These are phyloP conservation scores for Porites lobata DNA, from an alignment of 92 coral and sea anemone species.

Conservation along the genomic window DNA sequence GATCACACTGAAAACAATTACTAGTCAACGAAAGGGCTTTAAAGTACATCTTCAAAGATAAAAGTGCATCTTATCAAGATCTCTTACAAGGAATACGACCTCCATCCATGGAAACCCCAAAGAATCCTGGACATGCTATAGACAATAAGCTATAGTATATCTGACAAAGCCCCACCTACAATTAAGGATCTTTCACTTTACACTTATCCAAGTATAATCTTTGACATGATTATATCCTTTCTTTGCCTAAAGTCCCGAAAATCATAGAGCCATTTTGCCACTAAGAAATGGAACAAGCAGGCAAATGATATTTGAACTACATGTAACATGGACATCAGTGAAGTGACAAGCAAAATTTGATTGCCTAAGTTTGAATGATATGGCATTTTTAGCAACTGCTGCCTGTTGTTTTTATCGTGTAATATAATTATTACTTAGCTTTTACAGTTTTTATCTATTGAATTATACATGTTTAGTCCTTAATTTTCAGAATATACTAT, in stretches of 20 bases:
- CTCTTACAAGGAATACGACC: conserved; percentile 32
- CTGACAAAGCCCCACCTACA: conserved; percentile 11
- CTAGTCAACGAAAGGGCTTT: conserved; percentile 61
- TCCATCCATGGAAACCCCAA: conserved; percentile 20
- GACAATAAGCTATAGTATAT: conserved; percentile 25
- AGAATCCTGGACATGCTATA: conserved; percentile 41
- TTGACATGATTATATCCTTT: conserved; percentile 1
- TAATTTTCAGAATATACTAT: no score
- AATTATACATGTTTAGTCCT: no score
- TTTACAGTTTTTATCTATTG: no score
- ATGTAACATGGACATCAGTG: neutral
- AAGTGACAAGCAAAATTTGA: conserved; percentile 1
- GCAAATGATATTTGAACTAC: conserved; percentile 9
- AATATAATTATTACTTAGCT: no score
- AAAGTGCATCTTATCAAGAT: conserved; percentile 27
- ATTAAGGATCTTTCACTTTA: conserved; percentile 12
- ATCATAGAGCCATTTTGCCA: neutral
- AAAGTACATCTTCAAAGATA: conserved; percentile 42
- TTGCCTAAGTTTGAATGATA: neutral
- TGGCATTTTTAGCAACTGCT: no score
- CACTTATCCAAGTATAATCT: neutral
- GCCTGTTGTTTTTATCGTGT: no score
- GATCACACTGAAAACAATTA: no score
- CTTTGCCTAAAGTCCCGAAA: conserved; percentile 32
- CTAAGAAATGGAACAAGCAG: conserved; percentile 23